Evolutionary conservation across 1,140 invertebrate species (phyloP).

Genomic region (Caerostris darwini): DNA sequence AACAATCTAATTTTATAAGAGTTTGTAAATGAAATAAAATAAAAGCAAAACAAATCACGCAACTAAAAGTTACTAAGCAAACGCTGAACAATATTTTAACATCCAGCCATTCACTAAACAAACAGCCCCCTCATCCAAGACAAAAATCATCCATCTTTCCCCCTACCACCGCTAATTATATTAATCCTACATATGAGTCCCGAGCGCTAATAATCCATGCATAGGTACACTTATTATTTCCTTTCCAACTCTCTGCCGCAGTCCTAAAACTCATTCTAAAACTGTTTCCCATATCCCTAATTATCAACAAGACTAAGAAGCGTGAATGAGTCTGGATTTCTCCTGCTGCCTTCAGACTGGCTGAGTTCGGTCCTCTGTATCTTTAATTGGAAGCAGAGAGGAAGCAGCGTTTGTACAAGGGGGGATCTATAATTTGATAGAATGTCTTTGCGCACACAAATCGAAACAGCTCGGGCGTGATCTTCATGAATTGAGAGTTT

Average conservation of each 20-base stretch:
- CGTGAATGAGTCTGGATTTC: not conserved
- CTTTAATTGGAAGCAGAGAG: not conserved
- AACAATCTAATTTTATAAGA: too few species aligned
- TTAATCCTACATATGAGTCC: not conserved
- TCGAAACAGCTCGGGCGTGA: too few species aligned
- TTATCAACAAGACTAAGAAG: slow-evolving; percentile 10
- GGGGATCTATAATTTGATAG: too few species aligned
- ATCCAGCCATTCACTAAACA: too few species aligned
- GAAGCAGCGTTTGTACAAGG: not conserved
- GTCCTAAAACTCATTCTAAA: not conserved
- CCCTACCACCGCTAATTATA: not conserved
- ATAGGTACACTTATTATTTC: not conserved
- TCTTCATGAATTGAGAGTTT: too few species aligned
- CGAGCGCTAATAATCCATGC: not conserved
- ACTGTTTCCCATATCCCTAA: not conserved
- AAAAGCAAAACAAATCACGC: too few species aligned
- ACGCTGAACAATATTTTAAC: too few species aligned
- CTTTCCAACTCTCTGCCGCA: too few species aligned
- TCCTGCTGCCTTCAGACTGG: not conserved
- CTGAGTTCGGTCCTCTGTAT: not conserved
- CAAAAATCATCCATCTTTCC: slow-evolving; percentile 2
- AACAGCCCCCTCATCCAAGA: too few species aligned
- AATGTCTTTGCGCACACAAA: too few species aligned
- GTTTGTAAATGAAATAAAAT: too few species aligned
- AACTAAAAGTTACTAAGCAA: too few species aligned